Evolutionary conservation across 2,797 vertebrate species (phyloP), one percentile per base, ranked within the genome.

Genomic region (Pampus argenteus): DNA sequence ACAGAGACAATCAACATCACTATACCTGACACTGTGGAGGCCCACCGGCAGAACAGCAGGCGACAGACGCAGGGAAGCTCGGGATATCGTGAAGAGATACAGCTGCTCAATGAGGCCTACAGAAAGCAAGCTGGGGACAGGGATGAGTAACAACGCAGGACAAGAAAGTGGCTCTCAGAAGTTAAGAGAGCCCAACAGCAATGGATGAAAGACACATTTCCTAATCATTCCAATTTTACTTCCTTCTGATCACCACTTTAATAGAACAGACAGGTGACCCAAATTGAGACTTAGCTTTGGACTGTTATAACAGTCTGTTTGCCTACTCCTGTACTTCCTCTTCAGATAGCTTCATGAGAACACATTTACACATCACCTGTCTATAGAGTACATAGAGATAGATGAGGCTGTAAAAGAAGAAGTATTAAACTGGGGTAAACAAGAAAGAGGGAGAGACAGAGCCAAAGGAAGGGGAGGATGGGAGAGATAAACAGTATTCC

Each of bases 21-120:
- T 23, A 99, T 99, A 79, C 98, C 98, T 0, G 98, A 99, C 93
- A 99, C 98, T 0, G 97, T 99, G 1, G 98, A 99, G 86, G 98
- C 97, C 2, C 98, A 99, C 58, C 94, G 98, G 74, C 96, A 93
- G 89, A 99, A 97, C 77, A 99, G 97, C 87, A 94, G 92, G n/a
- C 91, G 93, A 79, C 97, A 97, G 88, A 94, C 81, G 10, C 85
- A 92, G 74, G 96, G 96, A 36, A 91, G 84, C 71, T 92, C 91
- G 0, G 97, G 97, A 4, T 96, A 99, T 88, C 95, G 91, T 38
- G 98, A 99, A 85, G 98, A 99, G 81, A 99, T 99, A 57, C 98
- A 99, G 86, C 81, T 98, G 81, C 91, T 99, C 70, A 99, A 99
- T 40, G 93, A 95, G 90, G 97, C 95, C 38, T 99, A 99, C 91